A percentile compares a stretch with the other conserved stretches of the same genome.
Conservation (phyloP, 2,888 invertebrate species). For the Drosophila helvetica region DNA sequence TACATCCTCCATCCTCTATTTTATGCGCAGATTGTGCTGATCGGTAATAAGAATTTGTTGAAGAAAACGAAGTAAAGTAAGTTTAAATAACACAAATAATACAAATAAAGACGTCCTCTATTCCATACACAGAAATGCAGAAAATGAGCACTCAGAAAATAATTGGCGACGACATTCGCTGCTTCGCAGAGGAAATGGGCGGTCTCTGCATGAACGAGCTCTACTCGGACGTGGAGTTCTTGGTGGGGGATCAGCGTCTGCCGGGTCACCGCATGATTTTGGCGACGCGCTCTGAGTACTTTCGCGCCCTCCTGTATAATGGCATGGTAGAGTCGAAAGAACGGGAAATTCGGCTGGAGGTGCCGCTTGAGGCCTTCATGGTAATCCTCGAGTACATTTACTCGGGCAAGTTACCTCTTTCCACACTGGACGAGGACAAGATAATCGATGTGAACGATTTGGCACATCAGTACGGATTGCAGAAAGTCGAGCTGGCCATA, state of each 20-base stretch:
- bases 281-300: slow-evolving; percentile 98
- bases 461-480: slow-evolving; percentile 98
- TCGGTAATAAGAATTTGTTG: too few relatives aligned
- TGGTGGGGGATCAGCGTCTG: slow-evolving; percentile 89
- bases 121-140: too few relatives aligned
- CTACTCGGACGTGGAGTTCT: slow-evolving; percentile 94
- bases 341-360: slow-evolving; percentile 93
- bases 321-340: slow-evolving; percentile 90
- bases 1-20: too few relatives aligned
- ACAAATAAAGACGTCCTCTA: too few relatives aligned
- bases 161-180: slow-evolving; percentile 72
- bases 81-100: too few relatives aligned
- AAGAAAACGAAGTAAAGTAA: too few relatives aligned
- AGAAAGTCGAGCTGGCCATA: slow-evolving; percentile 94
- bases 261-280: slow-evolving; percentile 89
- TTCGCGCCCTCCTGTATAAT: slow-evolving; percentile 91
- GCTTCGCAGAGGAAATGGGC: slow-evolving; percentile 93
- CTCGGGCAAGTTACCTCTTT: slow-evolving; percentile 90
- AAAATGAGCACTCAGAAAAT: too few relatives aligned
- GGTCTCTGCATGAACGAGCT: slow-evolving; percentile 93
- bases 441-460: slow-evolving; percentile 91
- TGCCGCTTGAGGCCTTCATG: slow-evolving; percentile 93
- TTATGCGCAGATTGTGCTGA: too few relatives aligned
- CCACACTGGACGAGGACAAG: slow-evolving; percentile 88
- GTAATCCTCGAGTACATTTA: slow-evolving; percentile 96